Evolutionary conservation across 2,797 vertebrate genomes (phyloP).

Genomic region (Bradypus variegatus): DNA sequence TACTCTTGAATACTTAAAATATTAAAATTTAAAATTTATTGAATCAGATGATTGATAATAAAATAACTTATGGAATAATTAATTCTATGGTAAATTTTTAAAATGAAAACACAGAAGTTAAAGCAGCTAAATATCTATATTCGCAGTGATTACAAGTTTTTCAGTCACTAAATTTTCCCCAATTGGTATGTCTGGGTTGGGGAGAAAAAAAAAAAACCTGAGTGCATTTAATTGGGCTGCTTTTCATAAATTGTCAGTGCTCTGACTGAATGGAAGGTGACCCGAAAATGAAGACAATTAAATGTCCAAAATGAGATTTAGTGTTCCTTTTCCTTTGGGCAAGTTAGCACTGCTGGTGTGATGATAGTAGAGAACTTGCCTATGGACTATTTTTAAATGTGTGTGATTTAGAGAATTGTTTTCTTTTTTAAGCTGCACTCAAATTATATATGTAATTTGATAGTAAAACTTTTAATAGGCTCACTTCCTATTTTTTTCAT

Average conservation of each 20-base stretch:
- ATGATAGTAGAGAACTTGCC: neutral
- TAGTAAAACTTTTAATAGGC: slow-evolving; percentile 25
- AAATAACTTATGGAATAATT: slow-evolving; percentile 20
- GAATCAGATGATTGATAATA: slow-evolving; percentile 18
- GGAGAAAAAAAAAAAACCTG: neutral
- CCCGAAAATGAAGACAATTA: slow-evolving; percentile 5
- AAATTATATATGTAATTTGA: slow-evolving; percentile 41
- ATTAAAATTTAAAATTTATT: slow-evolving; percentile 12
- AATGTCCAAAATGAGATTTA: slow-evolving; percentile 11
- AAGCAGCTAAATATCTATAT: slow-evolving; percentile 15
- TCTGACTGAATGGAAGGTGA: slow-evolving; percentile 17
- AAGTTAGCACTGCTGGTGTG: neutral
- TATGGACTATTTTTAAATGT: neutral
- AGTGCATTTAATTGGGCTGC: slow-evolving; percentile 16
- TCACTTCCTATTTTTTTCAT: slow-evolving; percentile 12
- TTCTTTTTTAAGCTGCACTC: slow-evolving; percentile 20
- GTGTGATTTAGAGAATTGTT: neutral
- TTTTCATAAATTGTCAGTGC: slow-evolving; percentile 8
- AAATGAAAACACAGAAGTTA: slow-evolving; percentile 17
- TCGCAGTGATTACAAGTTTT: slow-evolving; percentile 28
- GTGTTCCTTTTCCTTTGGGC: neutral
- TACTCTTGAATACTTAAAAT: slow-evolving; percentile 21
- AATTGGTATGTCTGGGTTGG: neutral
- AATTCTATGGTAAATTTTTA: slow-evolving; percentile 3
- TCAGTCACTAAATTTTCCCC: slow-evolving; percentile 10